Base-by-base conservation (phyloP, 2,888 invertebrate genomes). In the Exephanes ischioxanthus region DNA sequence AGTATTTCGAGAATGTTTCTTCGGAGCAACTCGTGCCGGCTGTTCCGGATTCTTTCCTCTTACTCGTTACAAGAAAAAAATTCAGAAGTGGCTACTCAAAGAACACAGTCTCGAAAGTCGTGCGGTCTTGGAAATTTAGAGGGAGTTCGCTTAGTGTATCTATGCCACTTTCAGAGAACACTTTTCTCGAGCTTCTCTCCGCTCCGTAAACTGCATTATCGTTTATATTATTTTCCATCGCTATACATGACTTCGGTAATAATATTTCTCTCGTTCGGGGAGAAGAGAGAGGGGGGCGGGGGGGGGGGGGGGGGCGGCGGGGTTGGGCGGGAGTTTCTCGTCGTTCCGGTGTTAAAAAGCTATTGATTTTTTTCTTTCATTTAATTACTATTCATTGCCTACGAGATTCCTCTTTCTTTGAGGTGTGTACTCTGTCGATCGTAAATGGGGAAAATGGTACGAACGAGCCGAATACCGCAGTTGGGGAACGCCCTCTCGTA, bases 361-460 rank as follows among this genome's bases (percentile, higher is more conserved):
- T 55, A 7, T 83, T 30, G 9, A n/a, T 72, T 68, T 72, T 33
- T 63, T 73, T 61, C 26, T 45, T 1, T 16, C 19, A 68, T 67
- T 78, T 78, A 78, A 78, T 77, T 78, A 78, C 73, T 58, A 73
- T 68, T 26, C 58, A 66, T 68, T 79, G 63, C 6, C 37, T 63
- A 63, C 19, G 22, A 51, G 48, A 71, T 71, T 33, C 41, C 58
- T 41, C 16, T 26, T 6, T 70, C 16, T 37, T n/a, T 67, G 37
- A 78, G 61, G 53, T 45, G 33, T 30, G 14, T 61, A 63, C n/a
- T 3, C 53, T 3, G 72, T 37, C 51, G 53, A n/a, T 83, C 78
- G 72, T 83, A 83, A 83, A 83, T 41, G 61, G 33, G 22, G 51
- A 11, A 72, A 78, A 55, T 68, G 75, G 66, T 26, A 16, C n/a